phyloP scores from a whole-genome alignment of 2,113 vertebrate species.

The Chamaea fasciata region DNA sequence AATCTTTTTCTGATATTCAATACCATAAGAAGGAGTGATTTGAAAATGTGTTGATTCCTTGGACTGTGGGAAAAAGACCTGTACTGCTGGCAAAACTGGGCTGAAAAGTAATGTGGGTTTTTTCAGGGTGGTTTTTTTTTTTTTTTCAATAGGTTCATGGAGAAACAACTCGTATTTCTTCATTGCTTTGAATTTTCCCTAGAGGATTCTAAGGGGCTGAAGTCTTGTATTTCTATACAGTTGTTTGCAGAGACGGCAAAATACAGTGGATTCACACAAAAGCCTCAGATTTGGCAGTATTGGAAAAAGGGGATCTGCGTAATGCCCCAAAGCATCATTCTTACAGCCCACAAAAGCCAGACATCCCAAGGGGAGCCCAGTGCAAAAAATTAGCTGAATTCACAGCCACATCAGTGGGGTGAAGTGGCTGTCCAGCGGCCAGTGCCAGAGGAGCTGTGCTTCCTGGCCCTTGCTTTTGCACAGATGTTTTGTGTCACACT shows the following conservation, averaged over 20 bases:
- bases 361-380: neutral
- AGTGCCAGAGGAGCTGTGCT: accelerated
- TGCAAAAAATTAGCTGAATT: neutral
- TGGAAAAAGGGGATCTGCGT: neutral
- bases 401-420: neutral
- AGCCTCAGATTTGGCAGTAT: neutral
- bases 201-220: neutral
- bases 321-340: neutral
- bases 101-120: constrained; percentile 16
- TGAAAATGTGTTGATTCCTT: constrained; percentile 63
- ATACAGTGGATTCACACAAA: neutral
- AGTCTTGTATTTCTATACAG: constrained; percentile 14
- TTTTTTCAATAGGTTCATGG: neutral
- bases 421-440: accelerated
- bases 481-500: neutral
- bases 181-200: constrained; percentile 52
- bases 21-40: constrained; percentile 47
- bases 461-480: neutral
- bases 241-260: constrained; percentile 8
- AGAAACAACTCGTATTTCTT: constrained; percentile 57
- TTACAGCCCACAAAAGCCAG: neutral
- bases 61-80: constrained; percentile 64
- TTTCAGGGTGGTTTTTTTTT: neutral
- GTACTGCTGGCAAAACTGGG: constrained; percentile 18
- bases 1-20: constrained; percentile 56